Percentiles rank a stretch among this genome's conserved stretches.
Evolutionary conservation across 2,888 invertebrate genomes (phyloP).

Genomic region (Tethea ocularis): DNA sequence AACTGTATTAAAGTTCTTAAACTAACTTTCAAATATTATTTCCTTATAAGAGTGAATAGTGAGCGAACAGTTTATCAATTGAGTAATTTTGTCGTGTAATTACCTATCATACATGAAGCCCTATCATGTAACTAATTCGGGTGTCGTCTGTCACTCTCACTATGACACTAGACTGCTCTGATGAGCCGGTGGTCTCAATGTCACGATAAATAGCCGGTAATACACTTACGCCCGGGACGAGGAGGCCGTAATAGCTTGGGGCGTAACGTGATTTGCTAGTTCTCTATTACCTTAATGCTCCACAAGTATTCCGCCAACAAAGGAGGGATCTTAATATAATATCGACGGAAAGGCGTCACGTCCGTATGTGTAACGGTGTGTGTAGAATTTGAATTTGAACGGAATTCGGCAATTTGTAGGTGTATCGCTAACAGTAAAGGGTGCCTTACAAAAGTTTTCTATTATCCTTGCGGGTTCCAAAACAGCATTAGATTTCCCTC

Average conservation of each 20-base stretch:
- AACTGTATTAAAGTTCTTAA: not conserved
- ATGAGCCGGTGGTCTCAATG: constrained; percentile 64
- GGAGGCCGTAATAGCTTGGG: constrained; percentile 63
- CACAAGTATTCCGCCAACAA: constrained; percentile 71
- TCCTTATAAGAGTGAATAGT: not conserved
- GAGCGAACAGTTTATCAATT: not conserved
- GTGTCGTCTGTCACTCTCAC: constrained; percentile 43
- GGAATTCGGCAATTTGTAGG: constrained; percentile 30
- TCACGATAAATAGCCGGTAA: constrained; percentile 75
- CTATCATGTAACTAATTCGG: constrained; percentile 44
- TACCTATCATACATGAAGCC: constrained; percentile 10
- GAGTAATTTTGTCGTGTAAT: not conserved
- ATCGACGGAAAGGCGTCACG: constrained; percentile 51
- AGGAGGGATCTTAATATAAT: constrained; percentile 70
- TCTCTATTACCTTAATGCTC: constrained; percentile 72
- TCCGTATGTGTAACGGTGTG: constrained; percentile 45
- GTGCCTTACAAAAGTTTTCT: constrained; percentile 33
- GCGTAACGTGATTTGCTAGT: constrained; percentile 75
- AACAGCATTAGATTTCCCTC: constrained; percentile 28
- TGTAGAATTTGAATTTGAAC: constrained; percentile 55
- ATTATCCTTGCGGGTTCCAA: constrained; percentile 26
- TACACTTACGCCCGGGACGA: constrained; percentile 66
- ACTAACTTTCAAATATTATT: not conserved
- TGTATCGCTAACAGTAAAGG: constrained; percentile 27
- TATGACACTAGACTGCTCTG: constrained; percentile 47